Evolutionary conservation across 2,113 vertebrate genomes (phyloP).

Genomic region (Mirza zaza): DNA sequence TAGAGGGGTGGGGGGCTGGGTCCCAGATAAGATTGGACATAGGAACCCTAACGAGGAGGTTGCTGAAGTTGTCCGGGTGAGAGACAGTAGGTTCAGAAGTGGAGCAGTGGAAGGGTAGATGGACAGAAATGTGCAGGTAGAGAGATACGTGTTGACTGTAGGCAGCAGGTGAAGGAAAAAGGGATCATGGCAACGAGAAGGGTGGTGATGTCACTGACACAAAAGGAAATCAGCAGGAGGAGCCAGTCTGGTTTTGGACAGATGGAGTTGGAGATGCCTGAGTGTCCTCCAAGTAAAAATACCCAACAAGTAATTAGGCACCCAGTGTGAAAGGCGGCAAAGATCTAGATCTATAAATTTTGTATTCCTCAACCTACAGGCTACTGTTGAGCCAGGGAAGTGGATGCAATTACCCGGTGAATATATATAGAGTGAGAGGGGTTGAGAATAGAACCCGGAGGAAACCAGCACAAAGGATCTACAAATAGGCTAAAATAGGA

Average conservation of each 20-base stretch:
- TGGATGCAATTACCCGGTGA: background rate
- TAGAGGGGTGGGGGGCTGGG: background rate
- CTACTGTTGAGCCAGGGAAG: background rate
- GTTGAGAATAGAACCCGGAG: background rate
- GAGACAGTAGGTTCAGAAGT: background rate
- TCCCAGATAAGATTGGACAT: background rate
- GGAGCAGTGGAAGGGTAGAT: background rate
- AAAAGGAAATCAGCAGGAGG: background rate
- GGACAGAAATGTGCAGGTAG: background rate
- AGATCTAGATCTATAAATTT: background rate
- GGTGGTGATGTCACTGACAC: background rate
- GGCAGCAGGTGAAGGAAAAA: background rate
- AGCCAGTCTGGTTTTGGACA: background rate
- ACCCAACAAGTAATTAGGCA: background rate
- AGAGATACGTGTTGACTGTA: background rate
- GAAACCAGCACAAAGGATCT: background rate
- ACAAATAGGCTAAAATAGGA: background rate
- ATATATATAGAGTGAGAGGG: background rate
- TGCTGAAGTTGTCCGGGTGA: background rate
- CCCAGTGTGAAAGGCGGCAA: background rate
- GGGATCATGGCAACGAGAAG: rapidly evolving
- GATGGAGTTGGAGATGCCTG: background rate
- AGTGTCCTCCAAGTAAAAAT: background rate
- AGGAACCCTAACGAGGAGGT: background rate
- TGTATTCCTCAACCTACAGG: background rate